Conservation (phyloP, 2,797 vertebrate species). For the Anabacerthia variegaticeps region DNA sequence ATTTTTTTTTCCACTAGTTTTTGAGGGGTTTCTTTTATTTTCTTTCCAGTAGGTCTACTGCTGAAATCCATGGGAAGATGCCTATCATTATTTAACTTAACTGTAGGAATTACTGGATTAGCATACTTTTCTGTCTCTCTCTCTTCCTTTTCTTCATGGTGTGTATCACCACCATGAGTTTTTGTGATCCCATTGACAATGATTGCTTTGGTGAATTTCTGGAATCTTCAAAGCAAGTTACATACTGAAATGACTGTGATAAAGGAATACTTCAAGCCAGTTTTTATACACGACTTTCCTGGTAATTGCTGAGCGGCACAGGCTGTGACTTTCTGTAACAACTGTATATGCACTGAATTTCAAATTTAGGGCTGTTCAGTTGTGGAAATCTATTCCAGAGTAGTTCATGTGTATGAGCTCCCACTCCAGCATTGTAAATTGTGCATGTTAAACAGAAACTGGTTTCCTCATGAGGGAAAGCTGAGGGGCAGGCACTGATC, state of each 20-base stretch:
- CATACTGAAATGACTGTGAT: neutral
- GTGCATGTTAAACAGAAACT: neutral
- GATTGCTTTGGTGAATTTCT: neutral
- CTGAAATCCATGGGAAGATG: neutral
- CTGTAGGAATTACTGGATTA: neutral
- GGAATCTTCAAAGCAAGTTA: neutral
- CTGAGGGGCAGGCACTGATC: neutral
- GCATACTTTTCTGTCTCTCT: neutral
- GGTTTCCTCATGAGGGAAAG: neutral
- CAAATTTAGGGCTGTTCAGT: neutral
- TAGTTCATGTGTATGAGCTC: neutral
- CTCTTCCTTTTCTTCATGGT: neutral
- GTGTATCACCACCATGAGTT: neutral
- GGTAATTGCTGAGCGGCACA: neutral
- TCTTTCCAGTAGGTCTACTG: neutral
- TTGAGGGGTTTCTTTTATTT: neutral
- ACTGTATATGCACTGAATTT: neutral
- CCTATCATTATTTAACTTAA: neutral
- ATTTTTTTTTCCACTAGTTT: fast-evolving
- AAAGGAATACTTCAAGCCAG: neutral
- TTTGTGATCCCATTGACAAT: neutral
- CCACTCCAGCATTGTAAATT: neutral
- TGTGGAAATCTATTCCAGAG: neutral
- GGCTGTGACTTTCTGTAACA: neutral
- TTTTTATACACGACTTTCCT: neutral